Evolutionary conservation across 2,888 invertebrate species (phyloP), one percentile per base, ranked within the genome.

Genomic region (Drosophila barbarae): DNA sequence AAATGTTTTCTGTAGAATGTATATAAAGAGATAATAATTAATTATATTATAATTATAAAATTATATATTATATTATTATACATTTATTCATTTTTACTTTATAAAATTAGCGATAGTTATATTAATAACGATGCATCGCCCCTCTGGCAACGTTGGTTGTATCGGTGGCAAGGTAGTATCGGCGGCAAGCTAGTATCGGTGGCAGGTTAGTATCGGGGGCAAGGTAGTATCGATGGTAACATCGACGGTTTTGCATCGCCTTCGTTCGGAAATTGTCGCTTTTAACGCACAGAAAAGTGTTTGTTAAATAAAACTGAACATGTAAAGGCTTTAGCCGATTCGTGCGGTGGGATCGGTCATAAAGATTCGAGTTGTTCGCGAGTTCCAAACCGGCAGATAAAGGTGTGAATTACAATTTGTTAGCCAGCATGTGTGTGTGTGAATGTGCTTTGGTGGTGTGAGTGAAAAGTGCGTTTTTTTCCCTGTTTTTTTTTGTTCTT

Each of bases 351-450:
- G 10, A 51, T 54, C 35, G 36, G 53, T n/a, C 28, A 18, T 28
- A 28, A 28, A 53, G 53, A 52, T 36, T 51, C 55, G 53, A 55
- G 53, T 36, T 55, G 35, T 55, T 28, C 28, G 28, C 52, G 54
- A 51, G 12, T 52, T 52, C n/a, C n/a, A 3, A 9, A 21, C 7
- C 34, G 12, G 35, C 54, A 21, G 5, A 3, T 21, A 51, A 55
- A 55, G 55, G 36, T 54, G 36, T 38, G 18, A 51, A 51, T 47
- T 30, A 18, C 18, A 46, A 13, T 46, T 46, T 12, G 47, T 15
- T 23, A 10, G 21, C 34, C 10, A 10, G 51, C 28, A 1, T 26
- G 26, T 26, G 26, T 13, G 34, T 6, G 53, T 54, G 53, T 28
- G n/a, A 36, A 30, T 55, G 54, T 46, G 46, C 18, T 30, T 46